phyloP scores from a whole-genome alignment of 2,888 invertebrate genomes.

The Hydropsyche betteni region DNA sequence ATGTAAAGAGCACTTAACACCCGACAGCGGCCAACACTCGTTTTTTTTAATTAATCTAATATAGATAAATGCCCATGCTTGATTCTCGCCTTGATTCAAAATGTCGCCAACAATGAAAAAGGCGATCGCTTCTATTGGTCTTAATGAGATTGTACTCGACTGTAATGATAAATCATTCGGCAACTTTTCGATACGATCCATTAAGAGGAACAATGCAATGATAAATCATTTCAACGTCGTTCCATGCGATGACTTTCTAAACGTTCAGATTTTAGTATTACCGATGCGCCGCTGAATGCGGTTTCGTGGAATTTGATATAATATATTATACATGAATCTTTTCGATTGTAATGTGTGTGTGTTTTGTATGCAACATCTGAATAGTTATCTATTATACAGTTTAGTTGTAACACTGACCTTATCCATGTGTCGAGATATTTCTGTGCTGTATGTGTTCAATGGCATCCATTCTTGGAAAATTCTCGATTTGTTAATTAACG shows the following conservation, averaged over 20 bases:
- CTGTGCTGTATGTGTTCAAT: not conserved
- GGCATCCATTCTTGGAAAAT: no score
- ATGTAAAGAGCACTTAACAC: no score
- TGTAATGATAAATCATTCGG: slow-evolving; percentile 14
- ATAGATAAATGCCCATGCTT: no score
- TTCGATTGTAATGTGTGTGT: no score
- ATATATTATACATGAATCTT: not conserved
- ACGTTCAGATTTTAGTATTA: no score
- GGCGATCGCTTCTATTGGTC: not conserved
- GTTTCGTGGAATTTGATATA: not conserved
- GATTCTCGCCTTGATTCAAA: no score
- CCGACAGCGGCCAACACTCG: no score
- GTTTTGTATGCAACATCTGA: no score
- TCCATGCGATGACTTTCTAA: not conserved
- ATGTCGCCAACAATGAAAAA: no score
- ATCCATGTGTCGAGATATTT: not conserved
- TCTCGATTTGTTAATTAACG: no score
- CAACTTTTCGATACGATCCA: not conserved
- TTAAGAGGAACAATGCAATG: not conserved
- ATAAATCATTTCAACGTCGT: not conserved
- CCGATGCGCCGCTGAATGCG: no score
- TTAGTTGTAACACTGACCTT: slow-evolving; percentile 1
- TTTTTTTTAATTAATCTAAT: no score
- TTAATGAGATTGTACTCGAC: slow-evolving; percentile 1
- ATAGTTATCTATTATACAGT: not conserved